Base-by-base conservation (phyloP, 2,888 invertebrate species). In the Hipparchia semele region DNA sequence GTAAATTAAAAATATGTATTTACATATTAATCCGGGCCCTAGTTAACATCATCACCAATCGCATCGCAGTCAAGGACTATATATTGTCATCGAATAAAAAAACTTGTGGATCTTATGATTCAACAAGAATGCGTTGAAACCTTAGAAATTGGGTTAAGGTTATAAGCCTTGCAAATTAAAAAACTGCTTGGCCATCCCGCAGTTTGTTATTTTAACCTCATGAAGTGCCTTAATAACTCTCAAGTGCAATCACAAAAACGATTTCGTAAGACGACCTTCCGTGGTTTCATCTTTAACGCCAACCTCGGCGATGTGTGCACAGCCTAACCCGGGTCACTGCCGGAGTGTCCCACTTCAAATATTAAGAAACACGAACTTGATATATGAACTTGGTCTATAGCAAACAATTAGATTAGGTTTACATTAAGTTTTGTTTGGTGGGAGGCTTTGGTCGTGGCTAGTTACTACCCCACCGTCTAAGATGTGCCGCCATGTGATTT, bases 231-330 rank as follows among this genome's bases (percentile, higher is more conserved):
- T 68, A 68, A 72, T 72, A 65, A 68, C 54, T 45, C 51, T 73
- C 59, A 67, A 71, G 69, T 69, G 71, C 61, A 73, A 75, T 73
- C 75, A 70, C 68, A 71, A 76, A 62, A 59, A 53, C 39, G 62
- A 74, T 78, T 78, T 76, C 73, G 70, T 73, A 77, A 76, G 33
- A n/a, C 71, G 69, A 70, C 76, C 78, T 77, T 75, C 69, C 72
- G 51, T 53, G 70, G 61, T 70, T 72, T 64, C 73, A 68, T 71
- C 72, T 60, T 65, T 60, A 68, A 74, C 58, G 71, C 59, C 75
- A 75, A 59, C 74, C 74, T 77, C 72, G 73, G 23, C 59, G 12
- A 39, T 76, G 70, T 75, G 56, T 78, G 45, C 70, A 58, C 54
- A 68, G 51, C 23, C 10, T 53, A 71, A 61, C 45, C 46, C 70